phyloP scores from a whole-genome alignment of 2,888 invertebrate species.

The Noctuana brunneofusca region DNA sequence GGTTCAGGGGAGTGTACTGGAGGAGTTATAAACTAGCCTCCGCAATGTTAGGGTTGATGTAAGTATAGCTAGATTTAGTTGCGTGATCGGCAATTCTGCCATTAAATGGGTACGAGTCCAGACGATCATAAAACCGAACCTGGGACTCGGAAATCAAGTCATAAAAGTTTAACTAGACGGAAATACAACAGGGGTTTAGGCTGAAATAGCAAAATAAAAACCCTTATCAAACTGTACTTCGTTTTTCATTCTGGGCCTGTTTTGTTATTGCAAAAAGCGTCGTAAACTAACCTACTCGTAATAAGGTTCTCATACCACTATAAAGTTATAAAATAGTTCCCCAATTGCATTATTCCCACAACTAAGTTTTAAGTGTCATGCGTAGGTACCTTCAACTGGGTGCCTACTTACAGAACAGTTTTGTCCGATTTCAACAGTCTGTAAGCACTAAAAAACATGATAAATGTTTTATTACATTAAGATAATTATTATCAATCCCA shows the following conservation, averaged over 20 bases:
- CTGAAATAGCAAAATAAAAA: slow-evolving; percentile 28
- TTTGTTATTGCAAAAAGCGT: background rate
- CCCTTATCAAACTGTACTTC: slow-evolving; percentile 28
- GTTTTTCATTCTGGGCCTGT: slow-evolving; percentile 17
- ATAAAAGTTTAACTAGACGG: slow-evolving; percentile 34
- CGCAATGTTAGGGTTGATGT: slow-evolving; percentile 34
- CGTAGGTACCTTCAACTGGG: too few species aligned
- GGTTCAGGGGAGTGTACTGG: slow-evolving; percentile 45
- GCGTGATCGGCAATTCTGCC: slow-evolving; percentile 32
- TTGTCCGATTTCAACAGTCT: too few species aligned
- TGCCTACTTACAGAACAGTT: background rate
- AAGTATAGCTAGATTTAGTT: slow-evolving; percentile 33
- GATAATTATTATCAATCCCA: too few species aligned
- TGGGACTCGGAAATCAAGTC: slow-evolving; percentile 33
- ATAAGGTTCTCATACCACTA: background rate
- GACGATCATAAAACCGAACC: slow-evolving; percentile 35
- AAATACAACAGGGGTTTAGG: slow-evolving; percentile 31
- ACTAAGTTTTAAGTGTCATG: background rate
- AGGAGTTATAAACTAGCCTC: slow-evolving; percentile 40
- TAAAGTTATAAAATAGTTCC: background rate
- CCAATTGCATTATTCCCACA: background rate
- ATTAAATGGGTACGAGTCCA: slow-evolving; percentile 23
- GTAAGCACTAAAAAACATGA: too few species aligned
- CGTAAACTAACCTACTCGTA: background rate
- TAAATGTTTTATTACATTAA: too few species aligned